phyloP scores from a whole-genome alignment of 2,888 invertebrate species.

The Ophraella communa region DNA sequence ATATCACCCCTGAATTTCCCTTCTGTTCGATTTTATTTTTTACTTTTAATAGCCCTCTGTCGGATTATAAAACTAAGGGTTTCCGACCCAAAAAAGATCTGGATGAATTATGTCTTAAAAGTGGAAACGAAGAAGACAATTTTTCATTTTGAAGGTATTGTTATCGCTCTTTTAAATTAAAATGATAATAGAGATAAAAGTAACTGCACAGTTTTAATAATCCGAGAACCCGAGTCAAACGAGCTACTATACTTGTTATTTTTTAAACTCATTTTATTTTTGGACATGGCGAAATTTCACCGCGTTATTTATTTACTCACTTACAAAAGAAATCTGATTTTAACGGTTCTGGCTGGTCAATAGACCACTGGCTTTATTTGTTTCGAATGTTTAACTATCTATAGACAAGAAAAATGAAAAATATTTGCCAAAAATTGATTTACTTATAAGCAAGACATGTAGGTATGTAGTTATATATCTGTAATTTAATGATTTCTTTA shows the following conservation, averaged over 20 bases:
- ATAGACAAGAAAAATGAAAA: too few relatives aligned
- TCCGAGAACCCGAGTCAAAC: not conserved
- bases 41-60: constrained; percentile 39
- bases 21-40: constrained; percentile 43
- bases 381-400: too few relatives aligned
- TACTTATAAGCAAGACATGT: too few relatives aligned
- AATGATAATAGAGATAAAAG: not conserved
- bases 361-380: too few relatives aligned
- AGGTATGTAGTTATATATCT: too few relatives aligned
- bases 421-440: too few relatives aligned
- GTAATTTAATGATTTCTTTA: too few relatives aligned
- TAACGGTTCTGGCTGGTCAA: too few relatives aligned
- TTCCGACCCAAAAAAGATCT: constrained; percentile 31
- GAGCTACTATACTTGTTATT: not conserved
- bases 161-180: not conserved
- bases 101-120: constrained; percentile 34
- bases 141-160: constrained; percentile 16
- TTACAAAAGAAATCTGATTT: not conserved
- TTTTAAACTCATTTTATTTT: not conserved
- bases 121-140: constrained; percentile 24
- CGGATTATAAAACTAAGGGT: constrained; percentile 39
- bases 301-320: not conserved
- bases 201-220: not conserved
- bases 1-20: constrained; percentile 46
- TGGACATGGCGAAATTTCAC: not conserved